Evolutionary conservation across 2,888 invertebrate species (phyloP).

Genomic region (Plagodis dolabraria): DNA sequence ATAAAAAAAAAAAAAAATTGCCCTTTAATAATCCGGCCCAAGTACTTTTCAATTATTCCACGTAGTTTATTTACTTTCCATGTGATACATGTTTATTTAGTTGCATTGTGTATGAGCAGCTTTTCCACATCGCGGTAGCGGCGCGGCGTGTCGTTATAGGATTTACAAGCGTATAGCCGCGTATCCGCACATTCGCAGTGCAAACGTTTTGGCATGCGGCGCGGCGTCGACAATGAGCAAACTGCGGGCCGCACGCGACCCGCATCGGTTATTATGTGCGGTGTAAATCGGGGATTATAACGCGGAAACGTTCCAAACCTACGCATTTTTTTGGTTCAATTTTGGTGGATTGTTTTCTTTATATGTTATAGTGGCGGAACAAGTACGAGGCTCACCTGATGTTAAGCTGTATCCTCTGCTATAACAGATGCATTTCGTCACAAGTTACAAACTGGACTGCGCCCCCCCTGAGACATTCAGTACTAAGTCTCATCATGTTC

Average conservation of each 20-base stretch:
- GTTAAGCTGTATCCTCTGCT: no score
- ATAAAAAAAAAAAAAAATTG: no score
- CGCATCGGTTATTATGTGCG: conserved; percentile 18
- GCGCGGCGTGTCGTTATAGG: conserved; percentile 25
- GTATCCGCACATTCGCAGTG: conserved; percentile 14
- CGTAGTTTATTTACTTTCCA: no score
- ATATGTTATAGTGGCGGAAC: no score
- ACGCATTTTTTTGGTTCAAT: conserved; percentile 12
- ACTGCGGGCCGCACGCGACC: conserved; percentile 32
- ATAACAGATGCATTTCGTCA: no score
- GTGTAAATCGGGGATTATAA: conserved; percentile 26
- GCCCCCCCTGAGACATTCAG: no score
- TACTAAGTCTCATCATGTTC: no score
- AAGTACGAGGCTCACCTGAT: no score
- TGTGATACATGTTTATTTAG: no score
- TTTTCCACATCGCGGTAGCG: conserved; percentile 1
- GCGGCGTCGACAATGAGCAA: conserved; percentile 38
- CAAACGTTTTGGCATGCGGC: conserved; percentile 32
- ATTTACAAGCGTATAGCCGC: conserved; percentile 18
- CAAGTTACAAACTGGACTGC: no score
- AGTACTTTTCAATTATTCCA: no score
- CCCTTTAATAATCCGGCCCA: no score
- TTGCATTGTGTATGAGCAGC: not conserved
- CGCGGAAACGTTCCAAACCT: conserved; percentile 18
- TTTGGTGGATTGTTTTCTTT: conserved; percentile 1